Evolutionary conservation across 2,888 invertebrate species (phyloP).

Genomic region (Xylota segnis): DNA sequence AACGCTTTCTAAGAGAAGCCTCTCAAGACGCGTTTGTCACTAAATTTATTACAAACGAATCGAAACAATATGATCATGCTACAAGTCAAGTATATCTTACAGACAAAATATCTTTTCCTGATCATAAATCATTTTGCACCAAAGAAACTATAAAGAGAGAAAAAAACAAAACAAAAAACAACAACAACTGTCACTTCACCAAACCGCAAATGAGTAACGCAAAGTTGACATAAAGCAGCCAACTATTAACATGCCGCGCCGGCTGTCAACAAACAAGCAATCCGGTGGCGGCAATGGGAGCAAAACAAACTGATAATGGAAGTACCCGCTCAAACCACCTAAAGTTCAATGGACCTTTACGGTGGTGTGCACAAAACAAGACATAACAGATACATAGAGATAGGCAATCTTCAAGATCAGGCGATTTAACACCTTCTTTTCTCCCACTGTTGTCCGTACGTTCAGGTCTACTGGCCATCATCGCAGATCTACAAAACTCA

Average conservation of each 20-base stretch:
- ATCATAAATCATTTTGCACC: conserved; percentile 42
- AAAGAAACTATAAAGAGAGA: conserved; percentile 10
- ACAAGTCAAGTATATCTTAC: conserved; percentile 5
- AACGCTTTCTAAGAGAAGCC: conserved; percentile 11
- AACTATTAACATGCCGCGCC: conserved; percentile 24
- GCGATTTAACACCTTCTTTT: conserved; percentile 34
- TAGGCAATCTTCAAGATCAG: conserved; percentile 15
- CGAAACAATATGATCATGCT: no score
- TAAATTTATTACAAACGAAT: conserved; percentile 38
- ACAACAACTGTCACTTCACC: conserved; percentile 29
- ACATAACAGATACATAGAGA: conserved; percentile 6
- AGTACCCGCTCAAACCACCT: conserved; percentile 8
- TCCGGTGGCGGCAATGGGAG: conserved; percentile 23
- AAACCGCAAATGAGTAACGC: conserved; percentile 53
- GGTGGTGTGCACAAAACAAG: conserved; percentile 21
- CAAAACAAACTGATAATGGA: conserved; percentile 45
- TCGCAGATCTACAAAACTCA: conserved; percentile 17
- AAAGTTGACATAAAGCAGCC: conserved; percentile 55
- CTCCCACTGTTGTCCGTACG: conserved; percentile 6
- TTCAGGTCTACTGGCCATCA: conserved; percentile 3
- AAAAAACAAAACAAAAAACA: neutral
- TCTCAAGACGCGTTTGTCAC: conserved; percentile 31
- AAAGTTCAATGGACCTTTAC: conserved; percentile 55
- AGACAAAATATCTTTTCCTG: conserved; percentile 22
- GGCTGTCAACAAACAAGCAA: conserved; percentile 35